Evolutionary conservation across 2,113 vertebrate species (phyloP), one percentile per base, ranked within the genome.

Genomic region (Trogon surrucura): DNA sequence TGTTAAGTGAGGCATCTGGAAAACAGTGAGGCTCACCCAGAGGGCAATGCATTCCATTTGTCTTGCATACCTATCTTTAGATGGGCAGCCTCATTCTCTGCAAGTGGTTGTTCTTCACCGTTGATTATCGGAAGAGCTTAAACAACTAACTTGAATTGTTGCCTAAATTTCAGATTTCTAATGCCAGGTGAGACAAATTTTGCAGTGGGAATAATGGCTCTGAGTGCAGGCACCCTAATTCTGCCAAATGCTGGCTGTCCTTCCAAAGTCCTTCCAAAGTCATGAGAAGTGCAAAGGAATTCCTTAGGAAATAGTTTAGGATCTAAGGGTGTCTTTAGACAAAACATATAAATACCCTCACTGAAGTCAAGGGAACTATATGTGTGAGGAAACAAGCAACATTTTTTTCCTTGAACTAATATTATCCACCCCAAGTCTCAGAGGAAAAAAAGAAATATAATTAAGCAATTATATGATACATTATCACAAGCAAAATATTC

Each of bases 231-330:
- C 17, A 30, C 11, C 15, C 14, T 81, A 67, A 70, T 87, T 45
- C 56, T 84, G n/a, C n/a, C 25, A 79, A 74, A 56, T 38, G 36
- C 27, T 65, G 66, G 6, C 50, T n/a, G n/a, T 48, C 5, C 9
- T 19, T 69, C 71, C 50, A 30, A 93, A 41, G 36, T 48, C 6
- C 9, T 19, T 69, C 71, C 50, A 30, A 93, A 93, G 70, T 20
- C 45, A 82, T 0, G 2, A 36, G 29, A 75, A 60, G 6, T 93
- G 11, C n/a, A 69, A 79, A 89, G 77, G 80, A 93, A 95, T 84
- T 89, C 56, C 89, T 84, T 70, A 78, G 50, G 73, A 96, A 95
- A 85, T 29, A 51, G 61, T 85, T 93, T 85, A 16, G 13, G 38
- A 72, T 72, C 25, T 94, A 74, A 89, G 61, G 15, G 16, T 82